Percentiles rank a stretch among this genome's conserved stretches.
These are phyloP conservation scores for Rana temporaria DNA, from an alignment of 2,113 vertebrate genomes.

Conservation along the genomic window DNA sequence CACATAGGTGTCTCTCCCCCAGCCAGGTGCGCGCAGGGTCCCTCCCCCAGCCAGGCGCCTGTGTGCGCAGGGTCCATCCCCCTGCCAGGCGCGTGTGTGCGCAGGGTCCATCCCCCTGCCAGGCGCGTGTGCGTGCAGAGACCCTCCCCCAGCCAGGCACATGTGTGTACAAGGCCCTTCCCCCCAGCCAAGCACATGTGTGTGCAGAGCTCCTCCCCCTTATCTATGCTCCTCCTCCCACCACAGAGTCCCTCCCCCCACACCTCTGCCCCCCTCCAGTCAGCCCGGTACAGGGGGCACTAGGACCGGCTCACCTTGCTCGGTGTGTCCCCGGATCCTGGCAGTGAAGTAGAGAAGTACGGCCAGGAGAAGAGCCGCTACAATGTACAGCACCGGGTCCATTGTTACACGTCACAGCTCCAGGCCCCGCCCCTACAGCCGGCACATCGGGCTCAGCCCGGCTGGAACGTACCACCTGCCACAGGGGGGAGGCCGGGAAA, in stretches of 20 bases:
- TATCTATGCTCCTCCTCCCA: not conserved
- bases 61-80: too few relatives aligned
- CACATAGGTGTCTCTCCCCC: not conserved
- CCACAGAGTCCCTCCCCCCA: not conserved
- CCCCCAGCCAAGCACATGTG: not conserved
- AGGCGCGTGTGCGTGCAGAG: too few relatives aligned
- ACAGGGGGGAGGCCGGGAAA: not conserved
- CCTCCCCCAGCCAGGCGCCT: not conserved
- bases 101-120: too few relatives aligned
- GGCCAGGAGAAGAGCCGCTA: constrained; percentile 21
- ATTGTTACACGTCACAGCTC: constrained; percentile 28
- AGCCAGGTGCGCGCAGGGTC: not conserved
- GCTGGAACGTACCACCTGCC: not conserved
- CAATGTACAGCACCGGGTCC: constrained; percentile 37
- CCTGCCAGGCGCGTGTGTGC: too few relatives aligned
- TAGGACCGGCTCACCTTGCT: constrained; percentile 28
- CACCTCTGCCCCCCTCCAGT: not conserved
- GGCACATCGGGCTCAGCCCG: not conserved
- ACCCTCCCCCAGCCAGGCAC: not conserved
- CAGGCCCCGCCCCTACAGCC: constrained; percentile 9
- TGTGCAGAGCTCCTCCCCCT: not conserved
- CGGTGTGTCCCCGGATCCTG: constrained; percentile 5
- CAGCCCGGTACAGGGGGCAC: not conserved
- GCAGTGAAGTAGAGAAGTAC: constrained; percentile 29
- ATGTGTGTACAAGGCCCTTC: not conserved